phyloP scores from a whole-genome alignment of 2,113 vertebrate genomes.

The Aptenodytes forsteri region DNA sequence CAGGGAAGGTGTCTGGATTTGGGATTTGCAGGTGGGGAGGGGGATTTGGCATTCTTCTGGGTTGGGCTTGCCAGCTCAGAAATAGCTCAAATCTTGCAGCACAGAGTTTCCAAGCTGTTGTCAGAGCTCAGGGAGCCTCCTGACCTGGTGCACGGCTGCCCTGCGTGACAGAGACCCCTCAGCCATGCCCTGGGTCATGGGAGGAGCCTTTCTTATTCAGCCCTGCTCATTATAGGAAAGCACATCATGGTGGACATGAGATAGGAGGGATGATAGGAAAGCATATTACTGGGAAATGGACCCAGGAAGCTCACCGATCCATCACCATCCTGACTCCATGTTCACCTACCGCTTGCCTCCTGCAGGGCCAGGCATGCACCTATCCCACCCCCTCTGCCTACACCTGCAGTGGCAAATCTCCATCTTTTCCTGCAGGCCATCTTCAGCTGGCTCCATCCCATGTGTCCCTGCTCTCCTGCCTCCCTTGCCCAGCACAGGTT shows the following conservation, averaged over 20 bases:
- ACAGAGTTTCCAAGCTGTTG: background rate
- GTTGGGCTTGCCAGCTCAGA: background rate
- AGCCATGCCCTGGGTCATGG: background rate
- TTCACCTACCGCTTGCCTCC: background rate
- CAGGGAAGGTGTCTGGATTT: background rate
- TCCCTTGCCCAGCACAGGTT: background rate
- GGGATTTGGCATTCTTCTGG: background rate
- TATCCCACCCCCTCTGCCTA: background rate
- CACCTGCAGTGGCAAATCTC: background rate
- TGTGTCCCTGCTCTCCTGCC: background rate
- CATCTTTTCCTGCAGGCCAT: background rate
- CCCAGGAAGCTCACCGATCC: background rate
- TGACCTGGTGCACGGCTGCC: background rate
- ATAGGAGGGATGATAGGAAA: background rate
- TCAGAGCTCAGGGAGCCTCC: background rate
- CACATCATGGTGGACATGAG: background rate
- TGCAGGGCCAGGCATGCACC: background rate
- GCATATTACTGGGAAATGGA: background rate
- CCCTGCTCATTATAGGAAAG: background rate
- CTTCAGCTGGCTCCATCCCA: background rate
- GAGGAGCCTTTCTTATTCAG: background rate
- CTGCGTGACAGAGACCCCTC: background rate
- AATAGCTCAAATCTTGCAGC: background rate
- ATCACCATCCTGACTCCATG: background rate
- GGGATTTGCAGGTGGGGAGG: background rate